Evolutionary conservation across 2,113 vertebrate species (phyloP).

Genomic region (Ammodytes dubius): DNA sequence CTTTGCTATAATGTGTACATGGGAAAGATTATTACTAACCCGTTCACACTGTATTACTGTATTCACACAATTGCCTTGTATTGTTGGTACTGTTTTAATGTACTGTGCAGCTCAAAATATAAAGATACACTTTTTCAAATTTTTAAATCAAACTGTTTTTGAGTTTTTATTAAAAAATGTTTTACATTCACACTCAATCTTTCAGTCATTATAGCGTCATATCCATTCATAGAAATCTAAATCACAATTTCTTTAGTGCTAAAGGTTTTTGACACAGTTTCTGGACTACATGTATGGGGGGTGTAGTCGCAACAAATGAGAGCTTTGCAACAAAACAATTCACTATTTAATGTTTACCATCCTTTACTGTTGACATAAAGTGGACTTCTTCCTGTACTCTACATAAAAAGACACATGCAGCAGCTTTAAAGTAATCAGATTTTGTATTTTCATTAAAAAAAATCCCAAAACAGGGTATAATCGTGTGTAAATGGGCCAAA

Average conservation of each 20-base stretch:
- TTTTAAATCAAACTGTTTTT: constrained; percentile 11
- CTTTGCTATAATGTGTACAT: not conserved
- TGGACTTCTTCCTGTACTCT: not conserved
- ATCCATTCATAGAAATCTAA: not conserved
- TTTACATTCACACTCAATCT: constrained; percentile 10
- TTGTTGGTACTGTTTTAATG: not conserved
- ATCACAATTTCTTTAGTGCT: not conserved
- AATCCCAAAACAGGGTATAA: not conserved
- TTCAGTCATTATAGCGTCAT: not conserved
- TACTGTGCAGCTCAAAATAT: constrained; percentile 29
- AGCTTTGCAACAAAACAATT: too few relatives aligned
- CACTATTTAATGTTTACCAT: not conserved
- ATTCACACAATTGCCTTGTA: constrained; percentile 10
- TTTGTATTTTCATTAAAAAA: not conserved
- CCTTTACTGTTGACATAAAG: not conserved
- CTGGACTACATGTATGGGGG: not conserved
- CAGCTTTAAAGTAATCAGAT: constrained; percentile 1
- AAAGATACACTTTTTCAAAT: constrained; percentile 41
- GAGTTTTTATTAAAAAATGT: constrained; percentile 45
- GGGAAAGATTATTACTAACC: not conserved
- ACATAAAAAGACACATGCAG: not conserved
- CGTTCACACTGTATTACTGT: constrained; percentile 36
- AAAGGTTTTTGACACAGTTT: not conserved
- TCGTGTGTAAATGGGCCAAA: not conserved
- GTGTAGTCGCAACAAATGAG: constrained; percentile 2